Evolutionary conservation across 2,888 invertebrate species (phyloP), one percentile per base, ranked within the genome.

Genomic region (Lissonota sp.): DNA sequence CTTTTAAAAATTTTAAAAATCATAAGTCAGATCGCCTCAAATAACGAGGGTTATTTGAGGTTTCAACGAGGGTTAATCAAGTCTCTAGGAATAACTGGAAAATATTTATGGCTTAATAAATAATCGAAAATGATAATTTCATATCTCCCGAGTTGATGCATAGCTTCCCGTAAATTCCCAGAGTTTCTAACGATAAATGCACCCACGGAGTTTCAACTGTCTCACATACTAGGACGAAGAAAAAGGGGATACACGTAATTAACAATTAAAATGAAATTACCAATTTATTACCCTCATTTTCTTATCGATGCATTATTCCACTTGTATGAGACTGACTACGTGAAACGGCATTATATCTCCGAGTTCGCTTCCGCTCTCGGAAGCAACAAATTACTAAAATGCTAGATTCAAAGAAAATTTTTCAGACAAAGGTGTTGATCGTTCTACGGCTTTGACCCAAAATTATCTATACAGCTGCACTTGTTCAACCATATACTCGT

Each of bases 181-280:
- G 57, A 46, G 37, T 74, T 55, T 40, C 73, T 44, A 49, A 37
- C 14, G 57, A 40, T 51, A 57, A 67, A 46, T 37, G 69, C 79
- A 79, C 73, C 40, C 63, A 1, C 26, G 26, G 39, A 63, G 42
- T 42, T 57, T 69, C 16, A 10, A 10, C 10, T 4, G 7, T 57
- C 26, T 12, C 12, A 12, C 26, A 46, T 10, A 14, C 6, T 46
- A 44, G 12, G 44, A 14, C 42, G 44, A 57, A 26, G 12, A 57
- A 57, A 0, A 4, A 26, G 16, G 10, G 62, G 51, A 49, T 44
- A 44, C 42, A 55, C 63, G 72, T 26, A 26, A 83, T 82, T 80
- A 83, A 80, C 77, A 83, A 83, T 82, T 82, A 67, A 76, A 77
- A 71, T 71, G 74, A 26, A 69, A 82, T 82, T 79, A 75, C 64